Evolutionary conservation across 2,113 vertebrate genomes (phyloP).

Genomic region (Pungitius pungitius): DNA sequence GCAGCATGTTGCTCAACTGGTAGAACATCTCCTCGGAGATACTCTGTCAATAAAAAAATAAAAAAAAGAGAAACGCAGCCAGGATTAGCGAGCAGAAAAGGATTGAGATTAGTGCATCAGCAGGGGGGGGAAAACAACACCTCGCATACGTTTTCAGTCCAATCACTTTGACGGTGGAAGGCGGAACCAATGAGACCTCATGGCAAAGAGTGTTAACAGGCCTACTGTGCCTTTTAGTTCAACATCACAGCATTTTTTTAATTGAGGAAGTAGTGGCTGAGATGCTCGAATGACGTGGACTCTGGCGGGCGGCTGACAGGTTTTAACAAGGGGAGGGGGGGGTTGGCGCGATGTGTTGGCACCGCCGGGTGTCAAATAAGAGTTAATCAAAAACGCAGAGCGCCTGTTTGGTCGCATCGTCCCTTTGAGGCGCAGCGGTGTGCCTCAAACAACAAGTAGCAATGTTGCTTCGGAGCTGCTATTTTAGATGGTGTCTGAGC

Average conservation of each 20-base stretch:
- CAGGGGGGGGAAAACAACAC: neutral
- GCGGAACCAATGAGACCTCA: neutral
- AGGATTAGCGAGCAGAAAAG: constrained; percentile 14
- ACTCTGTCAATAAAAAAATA: constrained; percentile 80
- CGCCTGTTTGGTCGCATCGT: constrained; percentile 44
- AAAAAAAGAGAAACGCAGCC: constrained; percentile 38
- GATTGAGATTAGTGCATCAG: constrained; percentile 2
- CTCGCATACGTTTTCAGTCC: neutral
- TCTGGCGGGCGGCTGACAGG: constrained; percentile 46
- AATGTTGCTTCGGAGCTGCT: constrained; percentile 52
- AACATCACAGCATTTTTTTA: constrained; percentile 28
- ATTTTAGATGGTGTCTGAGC: constrained; percentile 65
- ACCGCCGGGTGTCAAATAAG: constrained; percentile 41
- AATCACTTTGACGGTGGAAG: neutral
- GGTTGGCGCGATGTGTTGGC: too few species aligned
- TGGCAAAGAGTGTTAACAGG: constrained; percentile 18
- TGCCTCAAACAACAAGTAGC: too few species aligned
- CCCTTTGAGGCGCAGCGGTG: constrained; percentile 46
- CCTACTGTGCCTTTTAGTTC: neutral
- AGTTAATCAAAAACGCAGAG: constrained; percentile 49
- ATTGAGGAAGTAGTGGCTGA: constrained; percentile 30
- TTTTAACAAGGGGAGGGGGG: constrained; percentile 20
- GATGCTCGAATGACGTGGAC: constrained; percentile 30
- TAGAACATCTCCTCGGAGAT: constrained; percentile 99
- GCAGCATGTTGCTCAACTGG: constrained; percentile 98